Base-by-base conservation (phyloP, 2,113 vertebrate species). In the Microcebus lehilahytsara region DNA sequence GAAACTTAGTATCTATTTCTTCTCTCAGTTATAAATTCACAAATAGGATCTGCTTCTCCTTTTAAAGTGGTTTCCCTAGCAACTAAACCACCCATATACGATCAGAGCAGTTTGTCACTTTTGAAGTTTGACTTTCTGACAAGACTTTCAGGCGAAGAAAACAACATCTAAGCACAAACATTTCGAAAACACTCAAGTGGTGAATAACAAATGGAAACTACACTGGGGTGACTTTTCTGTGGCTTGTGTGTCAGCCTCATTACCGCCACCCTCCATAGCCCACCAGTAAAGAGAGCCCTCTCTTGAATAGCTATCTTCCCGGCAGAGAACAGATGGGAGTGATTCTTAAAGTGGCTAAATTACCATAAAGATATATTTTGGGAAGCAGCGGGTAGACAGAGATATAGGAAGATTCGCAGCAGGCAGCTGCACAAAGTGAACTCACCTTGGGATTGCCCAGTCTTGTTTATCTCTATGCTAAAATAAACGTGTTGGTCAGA, bases 41-140 rank as follows among this genome's bases (percentile, higher is more conserved):
- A 94, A 86, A 94, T 96, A 97, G 74, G 72, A 93, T 96, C 81
- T 51, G 56, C 89, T 81, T 93, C 94, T 96, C 72, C 46, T 67
- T 96, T 97, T 85, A 88, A 97, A 96, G 71, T 81, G 56, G 97
- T 98, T 97, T 94, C 97, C 97, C 25, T 98, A 60, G 97, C 97
- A 97, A 98, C 97, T 30, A 79, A 96, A 90, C 66, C 92, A 91
- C 78, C 23, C 88, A 75, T 91, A 79, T 23, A 96, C 25, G 85
- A 97, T 97, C 93, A 97, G 95, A 97, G 96, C 81, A 53, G 66
- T 96, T 90, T 98, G 97, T 96, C 90, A 85, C 85, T 96, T 98
- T 93, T 89, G 94, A 97, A 97, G 92, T 95, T 89, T 97, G 87
- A 97, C 77, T 97, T 93, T 94, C 88, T 80, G 90, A 96, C 89